These are phyloP conservation scores for Mamestra configurata DNA, from an alignment of 1,140 invertebrate genomes.

Conservation along the genomic window DNA sequence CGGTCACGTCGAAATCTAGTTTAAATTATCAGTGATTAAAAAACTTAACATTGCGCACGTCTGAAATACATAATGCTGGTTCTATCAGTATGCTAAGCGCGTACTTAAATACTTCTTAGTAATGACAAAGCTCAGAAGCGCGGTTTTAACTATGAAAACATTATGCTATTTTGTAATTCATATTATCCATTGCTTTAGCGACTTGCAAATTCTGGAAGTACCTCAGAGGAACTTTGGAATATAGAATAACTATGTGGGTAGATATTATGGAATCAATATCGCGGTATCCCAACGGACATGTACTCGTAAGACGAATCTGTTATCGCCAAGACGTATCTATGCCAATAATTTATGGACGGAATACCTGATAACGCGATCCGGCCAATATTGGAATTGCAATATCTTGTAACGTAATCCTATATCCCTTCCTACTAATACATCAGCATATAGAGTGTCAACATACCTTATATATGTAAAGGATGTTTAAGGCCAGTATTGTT, in stretches of 20 bases:
- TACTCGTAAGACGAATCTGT: constrained; percentile 33
- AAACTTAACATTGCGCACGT: background rate
- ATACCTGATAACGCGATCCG: constrained; percentile 28
- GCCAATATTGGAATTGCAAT: constrained; percentile 41
- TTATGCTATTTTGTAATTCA: constrained; percentile 22
- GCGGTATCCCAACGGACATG: constrained; percentile 11
- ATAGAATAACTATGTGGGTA: background rate
- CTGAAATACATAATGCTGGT: constrained; percentile 4
- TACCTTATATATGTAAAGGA: background rate
- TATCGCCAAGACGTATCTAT: constrained; percentile 17
- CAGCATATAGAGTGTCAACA: background rate
- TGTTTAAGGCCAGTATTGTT: background rate
- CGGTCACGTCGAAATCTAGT: background rate
- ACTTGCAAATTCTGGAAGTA: background rate
- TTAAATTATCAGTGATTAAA: background rate
- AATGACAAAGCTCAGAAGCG: constrained; percentile 11
- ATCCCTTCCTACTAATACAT: constrained; percentile 14
- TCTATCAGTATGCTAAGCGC: constrained; percentile 11
- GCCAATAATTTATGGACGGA: constrained; percentile 34
- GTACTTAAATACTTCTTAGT: constrained; percentile 3
- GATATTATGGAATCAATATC: constrained; percentile 10
- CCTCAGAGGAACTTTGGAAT: background rate
- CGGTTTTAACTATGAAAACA: background rate
- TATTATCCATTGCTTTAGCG: background rate
- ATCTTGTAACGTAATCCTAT: constrained; percentile 24